Evolutionary conservation across 2,797 vertebrate genomes (phyloP).

Genomic region (Aselliscus stoliczkanus): DNA sequence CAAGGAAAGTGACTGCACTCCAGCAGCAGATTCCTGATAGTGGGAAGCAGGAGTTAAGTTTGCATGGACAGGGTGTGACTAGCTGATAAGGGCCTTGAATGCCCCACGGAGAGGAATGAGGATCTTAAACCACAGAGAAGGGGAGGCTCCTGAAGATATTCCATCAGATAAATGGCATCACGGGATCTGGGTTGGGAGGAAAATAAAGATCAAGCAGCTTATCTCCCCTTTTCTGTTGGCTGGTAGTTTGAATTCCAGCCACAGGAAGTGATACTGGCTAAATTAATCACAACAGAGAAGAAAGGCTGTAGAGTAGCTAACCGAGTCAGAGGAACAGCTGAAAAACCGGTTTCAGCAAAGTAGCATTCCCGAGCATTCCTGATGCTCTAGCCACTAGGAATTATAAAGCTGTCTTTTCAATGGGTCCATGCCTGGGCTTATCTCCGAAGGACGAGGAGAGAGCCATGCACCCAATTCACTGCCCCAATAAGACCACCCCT

Average conservation of each 20-base stretch:
- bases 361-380: not conserved
- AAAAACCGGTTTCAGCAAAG: not conserved
- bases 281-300: not conserved
- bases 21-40: not conserved
- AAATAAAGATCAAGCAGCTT: not conserved
- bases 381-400: not conserved
- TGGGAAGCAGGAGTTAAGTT: not conserved
- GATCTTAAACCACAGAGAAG: not conserved
- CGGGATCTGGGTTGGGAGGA: not conserved
- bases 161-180: not conserved
- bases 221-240: not conserved
- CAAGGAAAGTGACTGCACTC: not conserved
- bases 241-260: conserved; percentile 17
- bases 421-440: not conserved
- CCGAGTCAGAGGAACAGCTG: not conserved
- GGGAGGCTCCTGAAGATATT: not conserved
- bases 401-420: not conserved
- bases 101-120: not conserved
- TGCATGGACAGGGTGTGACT: not conserved
- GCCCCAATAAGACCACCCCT: rapidly evolving
- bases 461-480: not conserved
- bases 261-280: not conserved
- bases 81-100: not conserved
- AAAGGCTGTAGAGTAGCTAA: not conserved
- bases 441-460: not conserved